Percentiles rank a stretch among this genome's conserved stretches.
Conservation (phyloP, 2,888 invertebrate genomes). For the Cosmia pyralina region DNA sequence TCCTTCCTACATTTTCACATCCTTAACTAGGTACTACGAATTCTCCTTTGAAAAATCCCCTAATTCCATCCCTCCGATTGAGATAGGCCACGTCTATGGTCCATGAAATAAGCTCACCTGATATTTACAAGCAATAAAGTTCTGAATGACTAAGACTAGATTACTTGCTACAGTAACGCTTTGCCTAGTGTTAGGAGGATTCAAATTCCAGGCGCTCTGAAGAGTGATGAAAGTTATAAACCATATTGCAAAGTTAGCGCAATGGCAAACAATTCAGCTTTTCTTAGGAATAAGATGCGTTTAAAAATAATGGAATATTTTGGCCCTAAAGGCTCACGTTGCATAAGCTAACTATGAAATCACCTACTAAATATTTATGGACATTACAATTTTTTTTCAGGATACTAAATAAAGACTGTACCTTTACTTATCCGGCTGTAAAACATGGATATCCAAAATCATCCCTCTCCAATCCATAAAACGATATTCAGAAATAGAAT, state of each 20-base stretch:
- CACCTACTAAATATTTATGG: neutral
- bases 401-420: too few relatives aligned
- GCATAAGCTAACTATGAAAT: neutral
- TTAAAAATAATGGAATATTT: neutral
- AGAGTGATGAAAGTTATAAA: slow-evolving; percentile 42
- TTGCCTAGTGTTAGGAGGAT: slow-evolving; percentile 24
- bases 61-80: slow-evolving; percentile 84
- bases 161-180: slow-evolving; percentile 26
- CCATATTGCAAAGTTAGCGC: slow-evolving; percentile 38
- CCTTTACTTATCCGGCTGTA: too few relatives aligned
- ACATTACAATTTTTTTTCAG: neutral
- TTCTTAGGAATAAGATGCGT: neutral
- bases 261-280: slow-evolving; percentile 22
- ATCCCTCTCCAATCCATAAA: neutral
- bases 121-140: slow-evolving; percentile 66
- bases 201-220: slow-evolving; percentile 40
- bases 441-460: neutral
- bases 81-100: slow-evolving; percentile 84
- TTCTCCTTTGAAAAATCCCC: slow-evolving; percentile 88
- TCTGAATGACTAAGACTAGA: slow-evolving; percentile 44
- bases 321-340: neutral
- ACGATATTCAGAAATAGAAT: neutral
- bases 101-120: slow-evolving; percentile 71
- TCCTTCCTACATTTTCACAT: slow-evolving; percentile 88
- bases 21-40: slow-evolving; percentile 89